Percentiles rank a stretch among this genome's conserved stretches.
Evolutionary conservation across 2,113 vertebrate species (phyloP).

Genomic region (Bubo blakistoni): DNA sequence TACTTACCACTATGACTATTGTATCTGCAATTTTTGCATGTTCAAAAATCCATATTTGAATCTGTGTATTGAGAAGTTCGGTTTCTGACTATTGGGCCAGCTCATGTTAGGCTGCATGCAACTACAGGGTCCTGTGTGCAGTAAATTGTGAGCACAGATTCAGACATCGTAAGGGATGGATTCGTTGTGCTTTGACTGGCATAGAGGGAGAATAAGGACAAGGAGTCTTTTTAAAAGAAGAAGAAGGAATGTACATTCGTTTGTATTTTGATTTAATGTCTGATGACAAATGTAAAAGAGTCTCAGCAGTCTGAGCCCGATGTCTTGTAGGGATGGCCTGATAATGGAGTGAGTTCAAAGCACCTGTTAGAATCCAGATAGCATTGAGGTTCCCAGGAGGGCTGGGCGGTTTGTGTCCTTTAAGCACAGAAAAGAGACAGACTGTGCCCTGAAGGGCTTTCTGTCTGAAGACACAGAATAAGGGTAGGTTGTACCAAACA

Average conservation of each 20-base stretch:
- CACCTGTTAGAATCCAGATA: not conserved
- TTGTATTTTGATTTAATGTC: not conserved
- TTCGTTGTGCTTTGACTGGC: not conserved
- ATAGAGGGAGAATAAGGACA: not conserved
- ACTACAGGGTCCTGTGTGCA: accelerated
- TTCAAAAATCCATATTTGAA: not conserved
- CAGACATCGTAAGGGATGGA: not conserved
- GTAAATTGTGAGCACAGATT: not conserved
- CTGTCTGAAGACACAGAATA: not conserved
- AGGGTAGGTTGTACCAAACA: not conserved
- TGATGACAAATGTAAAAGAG: not conserved
- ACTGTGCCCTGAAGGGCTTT: not conserved
- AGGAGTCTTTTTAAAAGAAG: not conserved
- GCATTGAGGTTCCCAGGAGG: not conserved
- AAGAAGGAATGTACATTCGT: not conserved
- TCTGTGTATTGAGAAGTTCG: accelerated
- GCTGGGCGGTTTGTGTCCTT: not conserved
- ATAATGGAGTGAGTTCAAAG: not conserved
- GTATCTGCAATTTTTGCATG: not conserved
- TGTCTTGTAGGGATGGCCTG: not conserved
- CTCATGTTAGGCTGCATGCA: not conserved
- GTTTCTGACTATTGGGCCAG: not conserved
- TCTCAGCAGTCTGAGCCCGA: not conserved
- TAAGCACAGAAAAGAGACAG: not conserved
- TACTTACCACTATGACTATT: not conserved